Evolutionary conservation across 1,140 invertebrate species (phyloP), one percentile per base, ranked within the genome.

Genomic region (Orussus abietinus): DNA sequence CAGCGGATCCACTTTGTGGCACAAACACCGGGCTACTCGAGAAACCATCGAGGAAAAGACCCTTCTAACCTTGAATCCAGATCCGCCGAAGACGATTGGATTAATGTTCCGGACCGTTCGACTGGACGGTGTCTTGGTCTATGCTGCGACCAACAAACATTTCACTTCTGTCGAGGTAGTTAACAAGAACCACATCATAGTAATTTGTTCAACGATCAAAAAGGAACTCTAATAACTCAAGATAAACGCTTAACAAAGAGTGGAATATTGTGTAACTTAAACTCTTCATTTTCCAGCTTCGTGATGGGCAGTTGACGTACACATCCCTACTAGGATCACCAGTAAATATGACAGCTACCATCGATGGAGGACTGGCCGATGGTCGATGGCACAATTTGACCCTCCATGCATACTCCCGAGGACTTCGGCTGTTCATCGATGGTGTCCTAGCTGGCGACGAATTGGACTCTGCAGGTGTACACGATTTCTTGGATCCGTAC

Each of bases 401-500:
- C 0, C 63, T 92, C 11, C 69, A 78, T 30, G 80, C 83, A 1
- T 74, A 81, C 14, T 78, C 81, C n/a, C 74, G 86, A 32, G 82
- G 80, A 6, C 70, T 92, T 11, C 75, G 81, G 41, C 49, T 93
- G 3, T 62, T 85, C 11, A 66, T 93, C 1, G 87, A 93, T 62
- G 79, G 74, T 13, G 57, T 65, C n/a, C 69, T 78, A 39, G 76
- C 85, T 1, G 90, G 88, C 0, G 90, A 93, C 52, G 89, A 92
- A 58, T 71, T 94, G 3, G 89, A 93, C 57, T 76, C 83, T 2
- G 82, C 81, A 9, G 85, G 87, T 7, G 85, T 92, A 1, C 92
- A 96, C 59, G 90, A 95, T 59, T 93, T 94, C 62, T 73, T 94
- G 5, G 92, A 94, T 69, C 90, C 91, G 2, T 93, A 93, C 59